phyloP scores from a whole-genome alignment of 2,797 vertebrate species.

The Cetoscarus ocellatus region DNA sequence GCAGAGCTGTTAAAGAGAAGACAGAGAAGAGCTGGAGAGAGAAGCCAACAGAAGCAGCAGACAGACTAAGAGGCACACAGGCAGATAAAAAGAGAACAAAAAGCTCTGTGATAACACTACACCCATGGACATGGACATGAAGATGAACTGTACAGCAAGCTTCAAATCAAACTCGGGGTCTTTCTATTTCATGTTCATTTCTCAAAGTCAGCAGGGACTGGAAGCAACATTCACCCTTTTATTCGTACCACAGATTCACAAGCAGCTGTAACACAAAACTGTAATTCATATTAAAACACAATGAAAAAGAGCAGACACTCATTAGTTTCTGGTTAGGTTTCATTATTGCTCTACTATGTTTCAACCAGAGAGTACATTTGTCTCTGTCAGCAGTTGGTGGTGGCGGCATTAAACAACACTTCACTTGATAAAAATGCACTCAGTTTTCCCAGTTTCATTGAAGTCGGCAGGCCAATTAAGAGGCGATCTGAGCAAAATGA shows the following conservation, averaged over 20 bases:
- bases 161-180: constrained; percentile 58
- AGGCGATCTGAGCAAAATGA: constrained; percentile 31
- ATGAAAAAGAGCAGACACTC: constrained; percentile 40
- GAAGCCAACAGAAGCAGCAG: constrained; percentile 37
- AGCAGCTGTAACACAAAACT: constrained; percentile 39
- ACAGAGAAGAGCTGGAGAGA: constrained; percentile 17
- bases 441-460: constrained; percentile 33
- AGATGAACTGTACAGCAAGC: constrained; percentile 42
- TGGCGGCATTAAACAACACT: constrained; percentile 47
- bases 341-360: constrained; percentile 36
- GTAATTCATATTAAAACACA: constrained; percentile 51
- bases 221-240: constrained; percentile 47
- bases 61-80: constrained; percentile 32
- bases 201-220: constrained; percentile 58
- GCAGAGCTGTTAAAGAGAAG: constrained; percentile 10
- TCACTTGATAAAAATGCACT: constrained; percentile 37
- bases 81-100: constrained; percentile 30
- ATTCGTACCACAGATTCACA: constrained; percentile 28
- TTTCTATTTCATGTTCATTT: constrained; percentile 65
- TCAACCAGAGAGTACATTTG: constrained; percentile 43
- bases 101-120: constrained; percentile 51
- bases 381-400: constrained; percentile 50
- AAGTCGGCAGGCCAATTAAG: constrained; percentile 48
- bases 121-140: constrained; percentile 53
- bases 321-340: constrained; percentile 44